Evolutionary conservation across 2,113 vertebrate genomes (phyloP).

Genomic region (Irena cyanogastra): DNA sequence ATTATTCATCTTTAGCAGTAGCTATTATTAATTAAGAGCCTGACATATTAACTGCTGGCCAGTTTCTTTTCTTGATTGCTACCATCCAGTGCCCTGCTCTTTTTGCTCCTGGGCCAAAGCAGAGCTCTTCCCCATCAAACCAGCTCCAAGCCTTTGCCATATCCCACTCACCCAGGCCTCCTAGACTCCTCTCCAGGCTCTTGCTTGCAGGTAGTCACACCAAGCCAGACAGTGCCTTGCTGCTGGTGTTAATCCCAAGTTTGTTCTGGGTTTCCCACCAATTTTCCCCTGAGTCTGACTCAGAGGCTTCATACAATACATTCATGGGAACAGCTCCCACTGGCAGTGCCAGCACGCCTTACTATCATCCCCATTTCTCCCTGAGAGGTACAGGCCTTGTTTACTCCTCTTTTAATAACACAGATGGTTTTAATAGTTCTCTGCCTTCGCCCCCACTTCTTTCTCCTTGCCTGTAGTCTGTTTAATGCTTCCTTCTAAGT

Average conservation of each 20-base stretch:
- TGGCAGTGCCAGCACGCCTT: not conserved
- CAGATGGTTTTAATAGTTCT: constrained; percentile 48
- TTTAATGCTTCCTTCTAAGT: constrained; percentile 48
- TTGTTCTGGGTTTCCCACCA: not conserved
- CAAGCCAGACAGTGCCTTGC: not conserved
- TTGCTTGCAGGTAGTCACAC: not conserved
- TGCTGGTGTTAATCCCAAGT: not conserved
- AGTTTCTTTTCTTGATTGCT: not conserved
- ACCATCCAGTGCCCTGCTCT: not conserved
- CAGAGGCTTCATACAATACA: fast-evolving
- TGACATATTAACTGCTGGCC: not conserved
- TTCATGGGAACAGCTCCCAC: not conserved
- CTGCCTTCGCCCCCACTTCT: constrained; percentile 15
- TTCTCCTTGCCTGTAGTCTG: constrained; percentile 17
- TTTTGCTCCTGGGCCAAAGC: not conserved
- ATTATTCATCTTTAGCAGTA: constrained; percentile 7
- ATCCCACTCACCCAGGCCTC: not conserved
- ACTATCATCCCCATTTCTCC: not conserved
- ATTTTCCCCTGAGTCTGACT: not conserved
- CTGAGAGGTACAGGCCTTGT: constrained; percentile 24
- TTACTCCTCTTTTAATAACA: constrained; percentile 49
- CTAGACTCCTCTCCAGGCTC: not conserved
- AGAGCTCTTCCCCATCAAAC: not conserved
- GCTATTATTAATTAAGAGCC: not conserved
- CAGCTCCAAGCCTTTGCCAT: not conserved